Evolutionary conservation across 2,797 vertebrate genomes (phyloP).

Genomic region (Benthosema pterotum): DNA sequence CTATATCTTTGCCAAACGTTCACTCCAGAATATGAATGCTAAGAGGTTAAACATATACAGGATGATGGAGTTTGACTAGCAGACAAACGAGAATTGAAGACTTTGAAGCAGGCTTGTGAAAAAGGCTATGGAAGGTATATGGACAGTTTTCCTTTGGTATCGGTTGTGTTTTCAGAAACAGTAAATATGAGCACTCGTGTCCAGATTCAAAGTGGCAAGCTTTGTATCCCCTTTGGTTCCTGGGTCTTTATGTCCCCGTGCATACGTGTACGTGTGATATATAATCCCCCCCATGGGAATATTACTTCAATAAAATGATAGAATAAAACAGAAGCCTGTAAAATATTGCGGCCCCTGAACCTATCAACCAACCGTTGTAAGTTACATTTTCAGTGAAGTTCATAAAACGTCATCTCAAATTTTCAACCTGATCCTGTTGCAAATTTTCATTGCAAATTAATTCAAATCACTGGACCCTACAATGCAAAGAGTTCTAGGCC

Average conservation of each 20-base stretch:
- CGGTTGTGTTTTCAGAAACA: conserved; percentile 54
- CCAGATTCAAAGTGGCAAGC: conserved; percentile 42
- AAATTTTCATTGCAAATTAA: not conserved
- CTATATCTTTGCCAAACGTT: not conserved
- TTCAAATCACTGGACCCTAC: conserved; percentile 13
- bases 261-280: conserved; percentile 4
- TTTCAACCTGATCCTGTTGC: no score
- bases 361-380: no score
- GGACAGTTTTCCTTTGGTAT: conserved; percentile 78
- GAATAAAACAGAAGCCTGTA: not conserved
- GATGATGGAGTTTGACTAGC: conserved; percentile 40
- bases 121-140: conserved; percentile 74
- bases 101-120: conserved; percentile 54
- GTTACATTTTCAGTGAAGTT: no score
- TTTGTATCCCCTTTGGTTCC: conserved; percentile 32
- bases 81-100: conserved; percentile 55
- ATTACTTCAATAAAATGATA: not conserved
- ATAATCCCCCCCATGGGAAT: not conserved
- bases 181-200: conserved; percentile 51
- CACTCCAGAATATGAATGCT: no score
- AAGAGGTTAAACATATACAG: conserved; percentile 12
- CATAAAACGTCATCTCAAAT: no score
- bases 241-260: conserved; percentile 37
- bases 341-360: not conserved
- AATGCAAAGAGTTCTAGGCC: conserved; percentile 15